phyloP scores from a whole-genome alignment of 2,888 invertebrate species.

The Tortrix viridana region DNA sequence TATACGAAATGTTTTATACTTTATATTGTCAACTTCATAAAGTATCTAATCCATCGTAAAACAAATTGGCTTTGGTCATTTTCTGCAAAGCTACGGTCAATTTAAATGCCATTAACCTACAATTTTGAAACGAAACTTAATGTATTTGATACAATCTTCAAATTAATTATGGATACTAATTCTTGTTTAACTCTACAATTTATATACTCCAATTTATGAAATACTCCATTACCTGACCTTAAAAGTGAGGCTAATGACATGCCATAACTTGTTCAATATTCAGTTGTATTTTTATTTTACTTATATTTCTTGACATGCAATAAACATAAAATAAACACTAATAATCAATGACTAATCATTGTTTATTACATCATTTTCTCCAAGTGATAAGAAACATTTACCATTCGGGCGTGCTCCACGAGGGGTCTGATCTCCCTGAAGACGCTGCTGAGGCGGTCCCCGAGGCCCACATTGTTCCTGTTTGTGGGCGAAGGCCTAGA shows the following conservation, averaged over 20 bases:
- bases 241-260: slow-evolving; percentile 5
- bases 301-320: slow-evolving; percentile 15
- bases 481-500: slow-evolving; percentile 59
- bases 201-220: no score
- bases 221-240: neutral
- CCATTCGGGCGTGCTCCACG: slow-evolving; percentile 85
- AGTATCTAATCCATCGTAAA: no score
- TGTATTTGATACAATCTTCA: no score
- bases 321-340: slow-evolving; percentile 3
- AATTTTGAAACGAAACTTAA: no score
- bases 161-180: no score
- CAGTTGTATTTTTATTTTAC: neutral
- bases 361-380: slow-evolving; percentile 32
- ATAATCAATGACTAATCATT: slow-evolving; percentile 24
- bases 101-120: no score
- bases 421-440: slow-evolving; percentile 87
- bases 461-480: slow-evolving; percentile 70
- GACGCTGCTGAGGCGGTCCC: slow-evolving; percentile 74
- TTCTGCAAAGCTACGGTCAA: no score
- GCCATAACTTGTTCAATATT: neutral
- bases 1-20: no score
- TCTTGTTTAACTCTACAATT: no score
- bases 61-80: no score
- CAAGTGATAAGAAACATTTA: slow-evolving; percentile 46
- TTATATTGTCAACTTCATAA: no score